Percentiles rank a stretch among this genome's conserved stretches.
These are phyloP conservation scores for Steinernema hermaphroditum DNA, from an alignment of 2,888 invertebrate genomes.

Conservation along the genomic window DNA sequence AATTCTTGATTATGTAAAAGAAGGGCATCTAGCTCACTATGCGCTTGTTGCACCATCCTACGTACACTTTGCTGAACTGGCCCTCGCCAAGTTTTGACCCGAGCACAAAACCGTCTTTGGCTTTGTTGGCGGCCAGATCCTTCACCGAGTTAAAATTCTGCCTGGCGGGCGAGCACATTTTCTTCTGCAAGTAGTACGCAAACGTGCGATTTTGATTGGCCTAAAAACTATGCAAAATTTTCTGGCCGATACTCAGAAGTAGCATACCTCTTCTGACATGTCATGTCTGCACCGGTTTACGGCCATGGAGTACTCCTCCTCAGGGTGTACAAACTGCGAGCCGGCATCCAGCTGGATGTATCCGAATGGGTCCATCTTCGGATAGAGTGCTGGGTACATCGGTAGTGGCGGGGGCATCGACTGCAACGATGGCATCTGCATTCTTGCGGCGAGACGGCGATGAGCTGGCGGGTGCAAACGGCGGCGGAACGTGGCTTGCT, in stretches of 20 bases:
- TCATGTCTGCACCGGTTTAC: not conserved
- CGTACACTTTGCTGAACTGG: slow-evolving; percentile 57
- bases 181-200: not conserved
- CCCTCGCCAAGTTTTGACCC: slow-evolving; percentile 51
- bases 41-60: not conserved
- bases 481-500: no score
- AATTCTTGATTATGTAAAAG: not conserved
- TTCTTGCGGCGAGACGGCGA: no score
- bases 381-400: no score
- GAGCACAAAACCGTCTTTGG: not conserved
- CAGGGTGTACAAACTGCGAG: not conserved
- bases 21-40: no score
- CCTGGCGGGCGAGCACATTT: not conserved
- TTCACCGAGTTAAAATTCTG: not conserved
- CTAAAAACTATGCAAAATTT: no score
- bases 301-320: not conserved
- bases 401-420: no score
- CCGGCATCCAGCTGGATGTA: not conserved
- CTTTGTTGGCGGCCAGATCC: not conserved
- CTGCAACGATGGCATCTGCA: no score
- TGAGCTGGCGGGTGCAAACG: no score
- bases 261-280: not conserved
- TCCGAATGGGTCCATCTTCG: not conserved
- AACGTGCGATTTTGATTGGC: not conserved
- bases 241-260: no score